Evolutionary conservation across 2,113 vertebrate species (phyloP), one percentile per base, ranked within the genome.

Genomic region (Clarias magur): DNA sequence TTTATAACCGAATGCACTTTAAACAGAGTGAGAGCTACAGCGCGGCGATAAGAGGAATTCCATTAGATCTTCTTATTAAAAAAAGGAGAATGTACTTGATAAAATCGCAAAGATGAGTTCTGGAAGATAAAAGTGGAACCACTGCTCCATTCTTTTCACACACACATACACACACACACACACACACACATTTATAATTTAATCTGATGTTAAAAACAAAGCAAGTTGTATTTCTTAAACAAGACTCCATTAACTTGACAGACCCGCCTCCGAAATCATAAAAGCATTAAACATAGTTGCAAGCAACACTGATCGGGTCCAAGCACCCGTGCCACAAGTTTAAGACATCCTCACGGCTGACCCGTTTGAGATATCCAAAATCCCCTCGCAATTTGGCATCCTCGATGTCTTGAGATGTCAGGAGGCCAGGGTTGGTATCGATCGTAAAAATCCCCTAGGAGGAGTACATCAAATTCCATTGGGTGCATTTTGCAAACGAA

Each of bases 1-100:
- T 98, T 98, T 96, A 97, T 98, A 98, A 98, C 96, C 96, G 95
- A 96, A 96, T 92, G 94, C 95, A 96, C 96, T 92, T 94, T 95
- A 96, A 97, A 99, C 97, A 98, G 93, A 96, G 95, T 96, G 95
- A 94, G 96, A 78, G 13, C 0, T 96, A 97, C 97, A 97, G 97
- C 96, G 95, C 95, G 92, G 94, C 91, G 97, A 98, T 97, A 97
- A 97, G 96, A 97, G 97, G 92, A 97, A 96, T 96, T 96, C 96
- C 96, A 98, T 98, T 97, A 97, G 96, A 97, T 96, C 97, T 93
- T 91, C 88, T 90, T 5, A 3, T 12, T 2, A 34, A 16, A 70
- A 25, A 78, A 23, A 1, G 19, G 23, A n/a, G 6, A n/a, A 54
- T n/a, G 1, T 6, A n/a, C 11, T 25, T 2, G 42, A 76, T 76